Percentiles rank a stretch among this genome's conserved stretches.
Evolutionary conservation across 2,113 vertebrate species (phyloP).

Genomic region (Numenius arquata): DNA sequence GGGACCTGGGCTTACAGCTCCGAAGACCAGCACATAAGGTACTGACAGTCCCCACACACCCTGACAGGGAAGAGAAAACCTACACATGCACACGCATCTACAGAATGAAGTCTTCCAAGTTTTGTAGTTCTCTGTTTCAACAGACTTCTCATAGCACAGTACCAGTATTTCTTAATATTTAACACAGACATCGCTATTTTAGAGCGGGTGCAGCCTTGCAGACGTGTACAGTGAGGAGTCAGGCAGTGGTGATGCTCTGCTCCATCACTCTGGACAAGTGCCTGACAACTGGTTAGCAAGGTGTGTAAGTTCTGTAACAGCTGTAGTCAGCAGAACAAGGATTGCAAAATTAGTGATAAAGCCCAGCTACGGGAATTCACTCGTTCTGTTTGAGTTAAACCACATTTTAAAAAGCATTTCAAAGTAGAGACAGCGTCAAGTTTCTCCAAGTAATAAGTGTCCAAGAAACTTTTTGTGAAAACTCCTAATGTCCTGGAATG

Average conservation of each 20-base stretch:
- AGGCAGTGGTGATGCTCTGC: not conserved
- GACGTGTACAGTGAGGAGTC: not conserved
- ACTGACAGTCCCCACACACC: not conserved
- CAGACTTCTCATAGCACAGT: rapidly evolving
- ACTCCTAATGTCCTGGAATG: not conserved
- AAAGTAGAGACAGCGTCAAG: not conserved
- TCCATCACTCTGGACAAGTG: not conserved
- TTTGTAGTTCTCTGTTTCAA: not conserved
- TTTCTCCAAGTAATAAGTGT: not conserved
- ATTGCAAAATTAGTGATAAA: not conserved
- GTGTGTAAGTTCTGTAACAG: not conserved
- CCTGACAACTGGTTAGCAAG: not conserved
- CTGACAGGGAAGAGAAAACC: not conserved
- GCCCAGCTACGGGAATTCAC: not conserved
- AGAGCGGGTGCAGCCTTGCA: not conserved
- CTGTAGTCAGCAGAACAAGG: not conserved
- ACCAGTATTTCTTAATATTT: not conserved
- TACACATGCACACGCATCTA: not conserved
- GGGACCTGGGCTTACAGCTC: not conserved
- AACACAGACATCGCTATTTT: rapidly evolving
- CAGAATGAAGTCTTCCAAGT: not conserved
- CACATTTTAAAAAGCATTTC: not conserved
- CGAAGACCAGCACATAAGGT: rapidly evolving
- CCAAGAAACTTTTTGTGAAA: not conserved
- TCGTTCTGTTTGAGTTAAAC: not conserved